Conservation (phyloP, 2,797 vertebrate species). For the Cygnus olor region DNA sequence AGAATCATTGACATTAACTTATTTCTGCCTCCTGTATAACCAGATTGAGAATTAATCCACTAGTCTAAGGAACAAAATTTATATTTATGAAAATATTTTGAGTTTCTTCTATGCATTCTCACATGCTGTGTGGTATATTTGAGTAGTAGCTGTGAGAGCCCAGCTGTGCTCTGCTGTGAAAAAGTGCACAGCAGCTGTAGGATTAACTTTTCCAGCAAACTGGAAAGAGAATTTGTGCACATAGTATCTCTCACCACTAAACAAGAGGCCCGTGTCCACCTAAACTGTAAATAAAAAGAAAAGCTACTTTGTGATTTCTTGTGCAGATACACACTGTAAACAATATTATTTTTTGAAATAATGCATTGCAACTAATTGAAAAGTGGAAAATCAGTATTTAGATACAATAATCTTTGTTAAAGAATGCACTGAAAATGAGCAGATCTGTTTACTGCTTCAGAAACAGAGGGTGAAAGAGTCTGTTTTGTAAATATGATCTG, state of each 20-base stretch:
- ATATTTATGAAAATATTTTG: not conserved
- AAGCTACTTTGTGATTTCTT: not conserved
- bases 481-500: not conserved
- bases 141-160: not conserved
- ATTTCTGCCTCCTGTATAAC: not conserved
- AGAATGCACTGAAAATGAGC: not conserved
- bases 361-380: not conserved
- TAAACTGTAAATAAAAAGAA: not conserved
- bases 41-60: not conserved
- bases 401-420: not conserved
- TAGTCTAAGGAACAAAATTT: not conserved
- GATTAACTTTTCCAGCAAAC: not conserved
- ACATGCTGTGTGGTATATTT: not conserved
- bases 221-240: not conserved
- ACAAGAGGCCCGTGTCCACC: not conserved
- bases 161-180: not conserved
- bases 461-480: not conserved
- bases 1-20: not conserved
- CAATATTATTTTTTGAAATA: not conserved
- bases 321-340: fast-evolving
- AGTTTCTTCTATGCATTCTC: not conserved
- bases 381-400: not conserved
- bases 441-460: not conserved
- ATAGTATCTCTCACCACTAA: not conserved
- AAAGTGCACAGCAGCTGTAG: fast-evolving